phyloP scores from a whole-genome alignment of 2,888 invertebrate genomes.

The Desoria tigrina region DNA sequence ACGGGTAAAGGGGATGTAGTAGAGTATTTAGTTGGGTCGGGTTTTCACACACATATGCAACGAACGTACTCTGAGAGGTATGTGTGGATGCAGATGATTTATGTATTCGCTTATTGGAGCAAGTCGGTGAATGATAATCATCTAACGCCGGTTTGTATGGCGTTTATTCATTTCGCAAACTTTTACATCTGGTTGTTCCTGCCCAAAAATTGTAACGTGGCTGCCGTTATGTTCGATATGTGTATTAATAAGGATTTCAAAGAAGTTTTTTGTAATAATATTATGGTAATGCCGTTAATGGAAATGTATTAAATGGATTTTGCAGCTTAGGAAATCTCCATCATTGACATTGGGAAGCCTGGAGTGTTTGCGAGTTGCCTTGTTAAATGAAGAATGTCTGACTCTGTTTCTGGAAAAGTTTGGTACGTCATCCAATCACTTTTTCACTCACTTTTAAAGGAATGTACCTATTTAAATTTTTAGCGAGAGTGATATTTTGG shows the following conservation, averaged over 20 bases:
- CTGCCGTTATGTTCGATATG: too few species aligned
- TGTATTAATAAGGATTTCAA: too few species aligned
- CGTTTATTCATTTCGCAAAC: not conserved
- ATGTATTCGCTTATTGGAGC: constrained; percentile 6
- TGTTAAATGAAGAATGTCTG: not conserved
- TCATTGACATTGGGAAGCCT: not conserved
- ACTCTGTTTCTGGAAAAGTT: not conserved
- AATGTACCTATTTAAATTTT: not conserved
- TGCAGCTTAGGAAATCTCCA: not conserved
- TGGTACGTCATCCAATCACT: constrained; percentile 7
- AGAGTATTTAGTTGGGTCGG: not conserved
- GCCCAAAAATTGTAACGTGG: too few species aligned
- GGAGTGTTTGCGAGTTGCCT: constrained; percentile 6
- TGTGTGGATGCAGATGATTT: constrained; percentile 5
- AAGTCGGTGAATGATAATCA: constrained; percentile 4
- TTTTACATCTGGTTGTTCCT: too few species aligned
- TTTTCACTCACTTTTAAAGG: not conserved
- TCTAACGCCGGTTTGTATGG: not conserved
- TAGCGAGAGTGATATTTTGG: not conserved
- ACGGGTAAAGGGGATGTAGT: not conserved
- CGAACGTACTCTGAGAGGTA: too few species aligned
- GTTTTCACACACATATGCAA: not conserved
- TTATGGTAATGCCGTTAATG: constrained; percentile 10
- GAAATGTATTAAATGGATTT: not conserved
- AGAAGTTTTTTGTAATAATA: too few species aligned